A percentile compares a stretch with the other conserved stretches of the same genome.
Conservation (phyloP, 2,888 invertebrate species). For the Lymantria monacha region DNA sequence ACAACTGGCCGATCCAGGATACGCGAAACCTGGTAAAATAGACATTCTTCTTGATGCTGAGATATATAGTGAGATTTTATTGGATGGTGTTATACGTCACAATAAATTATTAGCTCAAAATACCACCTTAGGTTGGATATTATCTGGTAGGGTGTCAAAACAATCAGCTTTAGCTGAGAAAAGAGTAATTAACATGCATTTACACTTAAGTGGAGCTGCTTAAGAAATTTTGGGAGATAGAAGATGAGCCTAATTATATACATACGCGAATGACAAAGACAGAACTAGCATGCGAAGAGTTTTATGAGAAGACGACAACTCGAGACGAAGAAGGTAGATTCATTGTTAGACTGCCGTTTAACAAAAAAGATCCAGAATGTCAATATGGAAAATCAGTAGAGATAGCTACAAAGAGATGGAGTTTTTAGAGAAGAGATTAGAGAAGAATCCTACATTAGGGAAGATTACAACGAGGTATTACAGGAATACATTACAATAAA, state of each 20-base stretch:
- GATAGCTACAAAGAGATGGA: neutral
- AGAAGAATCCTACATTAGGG: neutral
- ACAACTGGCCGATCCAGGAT: neutral
- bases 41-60: conserved; percentile 2
- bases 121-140: neutral
- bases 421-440: neutral
- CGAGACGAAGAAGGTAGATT: conserved; percentile 6
- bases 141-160: neutral
- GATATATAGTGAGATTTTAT: neutral
- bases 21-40: neutral
- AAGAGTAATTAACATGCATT: neutral
- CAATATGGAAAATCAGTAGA: neutral
- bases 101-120: neutral
- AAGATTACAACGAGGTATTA: conserved; percentile 10
- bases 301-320: neutral
- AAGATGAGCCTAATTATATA: neutral
- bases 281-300: conserved; percentile 1
- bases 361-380: neutral
- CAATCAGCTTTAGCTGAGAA: neutral
- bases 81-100: neutral
- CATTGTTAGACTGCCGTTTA: neutral
- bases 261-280: neutral
- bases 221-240: neutral
- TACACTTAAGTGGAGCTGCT: neutral
- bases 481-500: conserved; percentile 22